Conservation (phyloP, 2,797 vertebrate species). For the Aeoliscus strigatus region DNA sequence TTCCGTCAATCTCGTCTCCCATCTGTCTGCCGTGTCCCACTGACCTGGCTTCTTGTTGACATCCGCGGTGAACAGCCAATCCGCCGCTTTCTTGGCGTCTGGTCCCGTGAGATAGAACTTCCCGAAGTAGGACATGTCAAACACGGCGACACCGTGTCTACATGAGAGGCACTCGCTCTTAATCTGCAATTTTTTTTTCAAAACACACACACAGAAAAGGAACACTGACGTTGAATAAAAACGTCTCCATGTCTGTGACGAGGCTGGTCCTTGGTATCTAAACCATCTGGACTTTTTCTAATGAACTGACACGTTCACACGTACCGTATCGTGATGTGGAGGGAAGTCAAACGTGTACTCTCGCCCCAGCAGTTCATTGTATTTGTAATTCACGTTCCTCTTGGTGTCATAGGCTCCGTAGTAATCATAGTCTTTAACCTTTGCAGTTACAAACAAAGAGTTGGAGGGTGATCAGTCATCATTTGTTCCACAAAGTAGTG, state of each 20-base stretch:
- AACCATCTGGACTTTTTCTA: too few relatives aligned
- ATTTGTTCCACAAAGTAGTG: too few relatives aligned
- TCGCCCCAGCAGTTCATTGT: slow-evolving; percentile 74
- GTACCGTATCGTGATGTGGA: slow-evolving; percentile 84
- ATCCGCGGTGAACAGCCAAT: slow-evolving; percentile 94
- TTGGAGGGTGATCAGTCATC: too few relatives aligned
- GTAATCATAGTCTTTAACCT: slow-evolving; percentile 89
- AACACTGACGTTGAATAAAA: too few relatives aligned
- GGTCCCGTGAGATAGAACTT: slow-evolving; percentile 94
- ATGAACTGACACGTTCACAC: too few relatives aligned
- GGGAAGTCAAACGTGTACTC: slow-evolving; percentile 95
- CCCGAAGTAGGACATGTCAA: slow-evolving; percentile 98
- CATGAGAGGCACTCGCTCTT: slow-evolving; percentile 87
- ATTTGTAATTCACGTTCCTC: slow-evolving; percentile 73
- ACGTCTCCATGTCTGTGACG: too few relatives aligned
- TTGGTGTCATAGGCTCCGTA: slow-evolving; percentile 80
- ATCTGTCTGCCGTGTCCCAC: slow-evolving; percentile 27
- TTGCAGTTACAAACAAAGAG: slow-evolving; percentile 27
- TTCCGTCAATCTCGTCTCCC: slow-evolving; percentile 25
- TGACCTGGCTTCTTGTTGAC: slow-evolving; percentile 88
- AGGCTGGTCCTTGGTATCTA: too few relatives aligned
- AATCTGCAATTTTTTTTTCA: slow-evolving; percentile 72
- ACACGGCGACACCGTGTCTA: slow-evolving; percentile 82
- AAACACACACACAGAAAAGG: too few relatives aligned
- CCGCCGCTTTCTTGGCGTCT: slow-evolving; percentile 84